These are phyloP conservation scores for Agrotis clavis DNA, from an alignment of 2,888 invertebrate genomes.

Conservation along the genomic window DNA sequence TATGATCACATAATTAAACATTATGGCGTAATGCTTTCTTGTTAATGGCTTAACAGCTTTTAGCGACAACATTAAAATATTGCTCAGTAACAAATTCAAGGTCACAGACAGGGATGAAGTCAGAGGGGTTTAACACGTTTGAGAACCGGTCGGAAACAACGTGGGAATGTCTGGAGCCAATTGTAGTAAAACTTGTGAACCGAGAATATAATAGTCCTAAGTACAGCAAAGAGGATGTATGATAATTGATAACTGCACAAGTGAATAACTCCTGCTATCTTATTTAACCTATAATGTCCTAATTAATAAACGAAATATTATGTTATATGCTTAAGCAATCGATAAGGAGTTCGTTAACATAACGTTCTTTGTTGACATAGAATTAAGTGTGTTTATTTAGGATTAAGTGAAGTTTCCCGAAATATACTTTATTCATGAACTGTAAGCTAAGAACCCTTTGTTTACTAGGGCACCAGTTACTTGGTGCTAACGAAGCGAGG, in stretches of 20 bases:
- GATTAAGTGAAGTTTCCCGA: constrained; percentile 12
- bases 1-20: constrained; percentile 49
- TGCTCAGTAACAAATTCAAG: constrained; percentile 43
- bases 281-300: constrained; percentile 34
- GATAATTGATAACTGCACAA: constrained; percentile 39
- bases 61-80: constrained; percentile 42
- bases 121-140: constrained; percentile 36
- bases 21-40: constrained; percentile 43
- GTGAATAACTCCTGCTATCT: constrained; percentile 45
- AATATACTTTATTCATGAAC: constrained; percentile 38
- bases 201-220: constrained; percentile 11
- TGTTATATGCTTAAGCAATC: constrained; percentile 29
- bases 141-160: constrained; percentile 14
- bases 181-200: constrained; percentile 3
- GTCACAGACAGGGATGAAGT: constrained; percentile 42
- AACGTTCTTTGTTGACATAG: constrained; percentile 14
- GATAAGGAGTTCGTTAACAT: constrained; percentile 38
- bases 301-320: constrained; percentile 52
- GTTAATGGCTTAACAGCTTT: constrained; percentile 45
- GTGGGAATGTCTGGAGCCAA: constrained; percentile 27
- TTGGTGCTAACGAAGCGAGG: constrained; percentile 34
- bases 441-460: constrained; percentile 29
- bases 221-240: constrained; percentile 14
- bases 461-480: constrained; percentile 22
- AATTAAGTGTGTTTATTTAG: constrained; percentile 14